A percentile compares a stretch with the other conserved stretches of the same genome.
phyloP scores from a whole-genome alignment of 2,113 vertebrate genomes.

The Cyanocitta stelleri region DNA sequence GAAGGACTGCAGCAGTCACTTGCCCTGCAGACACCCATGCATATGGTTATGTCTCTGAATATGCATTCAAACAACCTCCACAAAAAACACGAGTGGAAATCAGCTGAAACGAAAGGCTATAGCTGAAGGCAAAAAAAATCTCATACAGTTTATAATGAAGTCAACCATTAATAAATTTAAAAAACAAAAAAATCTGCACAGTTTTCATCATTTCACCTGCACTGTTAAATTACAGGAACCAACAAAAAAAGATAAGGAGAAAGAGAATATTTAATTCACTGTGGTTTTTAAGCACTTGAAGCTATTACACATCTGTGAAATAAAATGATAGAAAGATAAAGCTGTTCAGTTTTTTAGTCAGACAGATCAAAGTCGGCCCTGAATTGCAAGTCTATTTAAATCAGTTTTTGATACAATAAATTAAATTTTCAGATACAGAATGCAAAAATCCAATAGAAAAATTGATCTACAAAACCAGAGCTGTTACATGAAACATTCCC shows the following conservation, averaged over 20 bases:
- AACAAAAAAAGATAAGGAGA: neutral
- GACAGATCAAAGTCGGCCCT: neutral
- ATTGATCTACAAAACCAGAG: neutral
- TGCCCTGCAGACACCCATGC: neutral
- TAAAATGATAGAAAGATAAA: neutral
- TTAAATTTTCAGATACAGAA: slow-evolving; percentile 4
- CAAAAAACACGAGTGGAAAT: neutral
- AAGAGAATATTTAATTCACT: neutral
- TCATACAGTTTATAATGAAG: neutral
- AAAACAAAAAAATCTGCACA: neutral
- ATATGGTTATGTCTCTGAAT: neutral
- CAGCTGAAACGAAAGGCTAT: neutral
- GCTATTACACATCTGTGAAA: neutral
- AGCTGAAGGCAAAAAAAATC: neutral
- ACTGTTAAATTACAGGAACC: neutral
- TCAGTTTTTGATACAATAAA: slow-evolving; percentile 8
- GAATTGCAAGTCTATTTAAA: neutral
- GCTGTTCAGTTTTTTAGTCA: neutral
- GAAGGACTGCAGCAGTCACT: neutral
- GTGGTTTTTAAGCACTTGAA: neutral
- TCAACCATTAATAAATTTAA: neutral
- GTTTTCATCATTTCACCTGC: neutral
- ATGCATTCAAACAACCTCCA: neutral
- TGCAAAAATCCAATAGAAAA: slow-evolving; percentile 13
- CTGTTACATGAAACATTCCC: neutral